These are phyloP conservation scores for Caenorhabditis tropicalis DNA, from an alignment of 1,140 invertebrate species.

Conservation along the genomic window DNA sequence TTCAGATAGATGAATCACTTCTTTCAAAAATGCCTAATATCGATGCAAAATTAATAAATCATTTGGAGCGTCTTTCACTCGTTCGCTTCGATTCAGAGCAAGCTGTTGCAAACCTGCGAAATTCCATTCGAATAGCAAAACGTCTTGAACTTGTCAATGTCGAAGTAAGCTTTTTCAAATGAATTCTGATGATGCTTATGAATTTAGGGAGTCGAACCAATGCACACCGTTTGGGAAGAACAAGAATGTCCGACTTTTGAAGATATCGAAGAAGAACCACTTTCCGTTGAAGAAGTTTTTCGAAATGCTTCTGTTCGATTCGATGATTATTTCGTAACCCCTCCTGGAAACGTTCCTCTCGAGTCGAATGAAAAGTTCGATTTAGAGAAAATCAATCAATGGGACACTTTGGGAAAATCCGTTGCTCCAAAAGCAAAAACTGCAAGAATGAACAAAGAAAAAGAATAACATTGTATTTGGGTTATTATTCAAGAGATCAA, in stretches of 20 bases:
- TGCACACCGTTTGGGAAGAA: constrained; percentile 47
- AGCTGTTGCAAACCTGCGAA: constrained; percentile 41
- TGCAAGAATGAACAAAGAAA: not conserved
- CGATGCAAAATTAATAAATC: constrained; percentile 22
- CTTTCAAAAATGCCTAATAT: constrained; percentile 1
- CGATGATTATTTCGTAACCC: constrained; percentile 50
- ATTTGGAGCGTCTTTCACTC: constrained; percentile 44
- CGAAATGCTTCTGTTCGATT: constrained; percentile 7
- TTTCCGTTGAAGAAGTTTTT: constrained; percentile 44
- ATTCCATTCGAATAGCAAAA: constrained; percentile 20
- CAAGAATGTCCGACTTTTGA: constrained; percentile 48
- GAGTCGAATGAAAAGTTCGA: constrained; percentile 38
- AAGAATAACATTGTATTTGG: not conserved
- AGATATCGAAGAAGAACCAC: constrained; percentile 46
- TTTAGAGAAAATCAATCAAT: constrained; percentile 37
- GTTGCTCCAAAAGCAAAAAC: not conserved
- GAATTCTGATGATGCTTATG: not conserved
- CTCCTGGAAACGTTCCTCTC: constrained; percentile 47
- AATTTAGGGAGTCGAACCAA: constrained; percentile 35
- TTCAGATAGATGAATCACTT: not conserved
- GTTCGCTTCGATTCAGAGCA: constrained; percentile 46
- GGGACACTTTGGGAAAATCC: constrained; percentile 28
- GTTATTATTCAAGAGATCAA: not conserved
- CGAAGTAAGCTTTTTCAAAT: not conserved
- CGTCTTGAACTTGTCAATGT: constrained; percentile 34